Conservation (phyloP, 1,140 invertebrate genomes). For the Ectropis grisescens region DNA sequence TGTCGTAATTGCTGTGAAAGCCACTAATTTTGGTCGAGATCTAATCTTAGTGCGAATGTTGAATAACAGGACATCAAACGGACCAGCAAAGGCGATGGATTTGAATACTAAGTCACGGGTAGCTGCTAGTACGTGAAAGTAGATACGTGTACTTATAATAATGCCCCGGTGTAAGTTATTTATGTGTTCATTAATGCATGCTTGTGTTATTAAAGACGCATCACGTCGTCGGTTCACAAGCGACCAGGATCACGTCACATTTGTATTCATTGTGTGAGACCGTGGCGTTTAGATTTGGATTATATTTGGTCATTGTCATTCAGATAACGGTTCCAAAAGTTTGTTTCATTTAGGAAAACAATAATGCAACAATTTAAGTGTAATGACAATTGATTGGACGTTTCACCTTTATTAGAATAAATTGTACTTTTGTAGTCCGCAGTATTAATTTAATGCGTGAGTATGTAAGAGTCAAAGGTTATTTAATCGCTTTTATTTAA, state of each 20-base stretch:
- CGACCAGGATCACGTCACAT: slow-evolving; percentile 42
- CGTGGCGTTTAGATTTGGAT: slow-evolving; percentile 66
- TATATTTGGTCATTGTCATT: slow-evolving; percentile 63
- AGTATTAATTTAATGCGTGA: not conserved
- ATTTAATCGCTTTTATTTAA: no score
- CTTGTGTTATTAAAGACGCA: slow-evolving; percentile 53
- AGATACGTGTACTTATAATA: no score
- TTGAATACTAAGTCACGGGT: no score
- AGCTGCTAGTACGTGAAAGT: slow-evolving; percentile 33
- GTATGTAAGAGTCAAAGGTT: no score
- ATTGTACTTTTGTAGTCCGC: not conserved
- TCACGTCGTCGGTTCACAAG: slow-evolving; percentile 67
- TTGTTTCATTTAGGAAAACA: slow-evolving; percentile 55
- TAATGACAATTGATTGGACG: slow-evolving; percentile 14
- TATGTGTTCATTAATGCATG: slow-evolving; percentile 63
- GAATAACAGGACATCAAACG: no score
- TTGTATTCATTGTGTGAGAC: slow-evolving; percentile 60
- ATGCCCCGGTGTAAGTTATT: slow-evolving; percentile 35
- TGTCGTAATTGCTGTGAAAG: no score
- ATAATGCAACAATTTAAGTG: slow-evolving; percentile 43
- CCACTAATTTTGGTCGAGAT: no score
- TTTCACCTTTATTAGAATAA: not conserved
- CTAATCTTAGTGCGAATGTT: no score
- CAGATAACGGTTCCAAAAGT: slow-evolving; percentile 36
- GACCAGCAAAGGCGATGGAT: no score